Conservation (phyloP, 2,113 vertebrate species). For the Istiophorus platypterus region DNA sequence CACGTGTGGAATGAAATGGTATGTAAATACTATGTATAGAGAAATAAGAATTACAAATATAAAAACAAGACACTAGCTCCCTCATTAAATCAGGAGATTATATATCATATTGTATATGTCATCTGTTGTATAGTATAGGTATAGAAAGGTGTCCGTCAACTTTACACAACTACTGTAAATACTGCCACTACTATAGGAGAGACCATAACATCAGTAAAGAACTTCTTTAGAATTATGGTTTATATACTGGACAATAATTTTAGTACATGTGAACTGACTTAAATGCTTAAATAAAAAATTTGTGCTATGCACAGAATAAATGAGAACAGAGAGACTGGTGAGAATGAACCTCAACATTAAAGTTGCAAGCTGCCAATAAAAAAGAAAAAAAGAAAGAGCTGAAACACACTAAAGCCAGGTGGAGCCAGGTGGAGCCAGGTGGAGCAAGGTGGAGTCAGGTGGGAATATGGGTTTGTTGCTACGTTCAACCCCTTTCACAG, state of each 20-base stretch:
- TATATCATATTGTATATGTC: background rate
- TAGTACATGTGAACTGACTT: background rate
- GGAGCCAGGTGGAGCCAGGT: too few species aligned
- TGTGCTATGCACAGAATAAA: background rate
- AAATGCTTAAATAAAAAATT: background rate
- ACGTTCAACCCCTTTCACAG: too few species aligned
- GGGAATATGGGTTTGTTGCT: too few species aligned
- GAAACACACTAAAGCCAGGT: background rate
- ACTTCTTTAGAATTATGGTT: background rate
- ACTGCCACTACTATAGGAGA: background rate
- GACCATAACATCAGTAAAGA: background rate
- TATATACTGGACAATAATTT: background rate
- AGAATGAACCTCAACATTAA: background rate
- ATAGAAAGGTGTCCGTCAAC: background rate
- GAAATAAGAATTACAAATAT: constrained; percentile 45
- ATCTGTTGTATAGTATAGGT: background rate
- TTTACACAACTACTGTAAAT: background rate
- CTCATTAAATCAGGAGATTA: background rate
- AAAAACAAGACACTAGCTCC: background rate
- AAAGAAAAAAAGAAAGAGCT: background rate
- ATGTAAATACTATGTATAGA: background rate
- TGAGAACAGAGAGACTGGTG: background rate
- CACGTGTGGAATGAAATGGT: background rate
- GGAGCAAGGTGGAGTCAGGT: too few species aligned
- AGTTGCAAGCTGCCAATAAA: background rate